Conservation (phyloP, 2,888 invertebrate genomes). For the Lingula anatina region DNA sequence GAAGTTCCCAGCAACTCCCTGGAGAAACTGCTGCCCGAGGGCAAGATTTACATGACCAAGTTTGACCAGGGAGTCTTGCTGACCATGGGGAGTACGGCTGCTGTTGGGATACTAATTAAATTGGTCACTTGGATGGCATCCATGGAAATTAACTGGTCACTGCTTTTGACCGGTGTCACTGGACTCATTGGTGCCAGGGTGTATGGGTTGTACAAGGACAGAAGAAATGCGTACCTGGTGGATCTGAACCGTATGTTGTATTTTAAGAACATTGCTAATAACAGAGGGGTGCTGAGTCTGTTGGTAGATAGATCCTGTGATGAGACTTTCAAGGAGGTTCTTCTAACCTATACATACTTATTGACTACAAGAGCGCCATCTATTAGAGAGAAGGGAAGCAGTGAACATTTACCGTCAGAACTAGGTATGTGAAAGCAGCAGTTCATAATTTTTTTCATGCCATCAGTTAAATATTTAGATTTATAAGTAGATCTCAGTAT, state of each 20-base stretch:
- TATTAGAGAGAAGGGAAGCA: conserved; percentile 9
- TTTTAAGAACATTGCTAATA: conserved; percentile 48
- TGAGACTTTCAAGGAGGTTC: conserved; percentile 46
- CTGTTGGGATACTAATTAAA: conserved; percentile 32
- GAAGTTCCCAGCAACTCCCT: conserved; percentile 41
- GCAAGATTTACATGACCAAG: conserved; percentile 32
- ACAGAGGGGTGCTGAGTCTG: conserved; percentile 41
- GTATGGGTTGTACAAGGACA: conserved; percentile 36
- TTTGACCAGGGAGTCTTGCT: conserved; percentile 33
- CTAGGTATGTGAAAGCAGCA: conserved; percentile 12
- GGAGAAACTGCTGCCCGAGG: conserved; percentile 45
- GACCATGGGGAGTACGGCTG: conserved; percentile 21
- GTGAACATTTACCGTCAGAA: conserved; percentile 11
- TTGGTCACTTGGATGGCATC: conserved; percentile 31
- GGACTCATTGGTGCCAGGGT: conserved; percentile 23
- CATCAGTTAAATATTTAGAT: no score
- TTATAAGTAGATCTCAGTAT: no score
- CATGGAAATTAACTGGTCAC: conserved; percentile 30
- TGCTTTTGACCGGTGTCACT: conserved; percentile 28
- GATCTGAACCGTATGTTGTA: conserved; percentile 39
- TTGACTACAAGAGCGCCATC: conserved; percentile 29
- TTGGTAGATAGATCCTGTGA: conserved; percentile 48
- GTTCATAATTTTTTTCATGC: neutral
- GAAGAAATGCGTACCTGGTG: conserved; percentile 35
- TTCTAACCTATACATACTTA: conserved; percentile 42